Evolutionary conservation across 2,888 invertebrate genomes (phyloP), one percentile per base, ranked within the genome.

Genomic region (Eupeodes luniger): DNA sequence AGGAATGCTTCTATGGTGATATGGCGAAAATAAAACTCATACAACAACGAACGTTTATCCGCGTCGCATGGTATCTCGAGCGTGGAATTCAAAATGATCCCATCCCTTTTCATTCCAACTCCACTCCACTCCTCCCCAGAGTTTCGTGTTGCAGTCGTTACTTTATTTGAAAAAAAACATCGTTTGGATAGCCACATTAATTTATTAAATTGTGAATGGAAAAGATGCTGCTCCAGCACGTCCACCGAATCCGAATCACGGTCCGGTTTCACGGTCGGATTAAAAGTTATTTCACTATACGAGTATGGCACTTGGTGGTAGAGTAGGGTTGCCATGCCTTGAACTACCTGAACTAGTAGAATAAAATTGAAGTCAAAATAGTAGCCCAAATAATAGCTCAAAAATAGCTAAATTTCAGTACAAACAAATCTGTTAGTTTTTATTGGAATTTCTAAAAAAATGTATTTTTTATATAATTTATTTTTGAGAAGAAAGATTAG

Each of bases 71-170:
- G 55, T 55, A 69, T 67, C 67, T 78, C 59, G 59, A 78, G 77
- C 77, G 59, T 69, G 55, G 77, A 78, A 78, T 78, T 69, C 59
- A 67, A 72, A 78, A 78, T 78, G 57, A 61, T 78, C 59, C 16
- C 27, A 27, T 57, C 19, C 55, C 11, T 19, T 14, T 1, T 6
- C 3, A 27, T 27, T 27, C 7, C n/a, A 6, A 16, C 62, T 40
- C 16, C 57, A 49, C 10, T 27, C 4, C n/a, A 36, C 62, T 77
- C 67, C 59, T 64, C 77, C 77, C 67, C n/a, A 57, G 67, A 59
- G 77, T 59, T 59, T 72, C 59, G 14, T 72, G 72, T 59, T 72
- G 72, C 72, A 72, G 72, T 72, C 72, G 72, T 72, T 72, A 72
- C 40, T 47, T 59, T 59, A 11, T 47, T 72, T 72, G 59, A 14